Evolutionary conservation across 2,797 vertebrate species (phyloP), one percentile per base, ranked within the genome.

Genomic region (Neoniphon sammara): DNA sequence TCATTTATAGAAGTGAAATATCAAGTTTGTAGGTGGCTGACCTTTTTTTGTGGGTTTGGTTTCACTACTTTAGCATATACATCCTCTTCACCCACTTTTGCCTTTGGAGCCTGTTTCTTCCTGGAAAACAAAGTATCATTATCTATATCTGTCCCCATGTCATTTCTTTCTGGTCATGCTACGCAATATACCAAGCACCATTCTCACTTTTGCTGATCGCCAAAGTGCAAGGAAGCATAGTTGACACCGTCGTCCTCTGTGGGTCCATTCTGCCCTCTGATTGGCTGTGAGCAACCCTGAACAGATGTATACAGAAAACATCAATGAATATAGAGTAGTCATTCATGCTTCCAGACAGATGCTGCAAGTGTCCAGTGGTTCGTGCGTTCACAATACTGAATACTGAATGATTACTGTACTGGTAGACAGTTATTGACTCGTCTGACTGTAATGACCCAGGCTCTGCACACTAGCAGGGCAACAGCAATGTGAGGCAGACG

Each of bases 221-320:
- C 58, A 73, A 92, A 88, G 17, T 87, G 31, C 21, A 90, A 9
- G 59, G 75, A 78, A 4, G 81, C 57, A 2, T 88, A 89, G 79
- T 80, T 85, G 31, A 89, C 70, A 3, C 67, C 59, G 5, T 74
- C 68, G 0, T 75, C 59, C 20, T 27, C n/a, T 18, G 5, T 25
- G 18, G 53, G 15, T 70, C 46, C 76, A 23, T 42, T 70, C 18
- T 77, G 46, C 17, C 20, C 34, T 67, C 9, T 63, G 27, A 5
- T 11, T 54, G 74, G 55, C 4, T 57, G 70, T 34, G 73, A 31
- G 3, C 57, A 15, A 50, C 66, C 68, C 86, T 90, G 31, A 75
- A 58, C 47, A 76, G 50, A 71, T 61, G 55, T 59, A 80, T 69
- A 85, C 58, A 71, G 52, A 75, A 7, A 17, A 78, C 64, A 56